Conservation (phyloP, 2,888 invertebrate species). For the Pseudanteris insignis region DNA sequence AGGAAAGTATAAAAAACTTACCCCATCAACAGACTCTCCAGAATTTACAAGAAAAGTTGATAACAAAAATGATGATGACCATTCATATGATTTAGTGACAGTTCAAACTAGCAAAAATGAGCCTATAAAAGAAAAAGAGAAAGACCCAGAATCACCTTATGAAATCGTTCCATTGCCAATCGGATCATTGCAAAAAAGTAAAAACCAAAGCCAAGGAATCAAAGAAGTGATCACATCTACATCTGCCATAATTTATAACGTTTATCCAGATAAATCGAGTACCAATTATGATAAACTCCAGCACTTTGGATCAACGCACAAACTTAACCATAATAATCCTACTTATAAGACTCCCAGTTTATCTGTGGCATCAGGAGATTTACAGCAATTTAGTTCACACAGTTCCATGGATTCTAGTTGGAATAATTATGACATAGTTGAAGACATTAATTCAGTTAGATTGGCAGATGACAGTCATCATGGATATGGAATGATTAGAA, state of each 20-base stretch:
- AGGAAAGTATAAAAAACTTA: slow-evolving; percentile 69
- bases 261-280: slow-evolving; percentile 51
- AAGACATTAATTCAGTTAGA: slow-evolving; percentile 74
- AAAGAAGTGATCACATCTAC: slow-evolving; percentile 39
- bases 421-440: slow-evolving; percentile 82
- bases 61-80: slow-evolving; percentile 64
- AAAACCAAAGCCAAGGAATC: slow-evolving; percentile 10
- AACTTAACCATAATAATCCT: slow-evolving; percentile 71
- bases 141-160: slow-evolving; percentile 54
- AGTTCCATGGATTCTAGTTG: slow-evolving; percentile 60
- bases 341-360: slow-evolving; percentile 74
- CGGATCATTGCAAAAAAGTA: slow-evolving; percentile 48
- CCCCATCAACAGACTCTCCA: slow-evolving; percentile 67
- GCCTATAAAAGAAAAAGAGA: slow-evolving; percentile 57
- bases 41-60: slow-evolving; percentile 38
- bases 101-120: slow-evolving; percentile 10
- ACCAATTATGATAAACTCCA: slow-evolving; percentile 81
- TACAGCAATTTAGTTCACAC: slow-evolving; percentile 46
- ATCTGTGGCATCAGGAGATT: slow-evolving; percentile 30
- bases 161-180: slow-evolving; percentile 51
- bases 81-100: slow-evolving; percentile 79
- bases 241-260: slow-evolving; percentile 57
- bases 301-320: slow-evolving; percentile 81
- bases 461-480: slow-evolving; percentile 83
- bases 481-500: slow-evolving; percentile 82